Evolutionary conservation across 2,113 vertebrate genomes (phyloP).

Genomic region (Eupsittula cactorum): DNA sequence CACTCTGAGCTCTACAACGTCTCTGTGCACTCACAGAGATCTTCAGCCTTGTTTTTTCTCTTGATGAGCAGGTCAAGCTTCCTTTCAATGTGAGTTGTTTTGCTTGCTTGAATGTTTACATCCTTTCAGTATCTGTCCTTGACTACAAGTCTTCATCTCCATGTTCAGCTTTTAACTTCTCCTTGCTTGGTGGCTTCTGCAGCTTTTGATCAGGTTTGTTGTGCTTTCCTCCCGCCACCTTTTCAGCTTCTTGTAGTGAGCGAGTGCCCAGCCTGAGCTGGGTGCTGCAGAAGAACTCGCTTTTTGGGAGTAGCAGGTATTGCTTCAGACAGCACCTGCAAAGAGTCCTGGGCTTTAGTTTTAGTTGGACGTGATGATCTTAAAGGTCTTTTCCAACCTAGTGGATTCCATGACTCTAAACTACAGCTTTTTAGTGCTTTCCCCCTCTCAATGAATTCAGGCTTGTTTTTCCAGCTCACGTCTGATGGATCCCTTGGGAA

Average conservation of each 20-base stretch:
- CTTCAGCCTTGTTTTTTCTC: background rate
- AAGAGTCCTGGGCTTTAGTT: background rate
- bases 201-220: background rate
- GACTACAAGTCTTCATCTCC: background rate
- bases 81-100: background rate
- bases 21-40: background rate
- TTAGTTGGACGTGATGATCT: background rate
- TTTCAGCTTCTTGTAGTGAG: background rate
- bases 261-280: background rate
- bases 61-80: background rate
- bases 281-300: background rate
- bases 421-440: background rate
- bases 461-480: background rate
- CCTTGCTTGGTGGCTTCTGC: background rate
- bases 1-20: fast-evolving
- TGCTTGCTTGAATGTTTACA: background rate
- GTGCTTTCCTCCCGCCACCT: background rate
- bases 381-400: background rate
- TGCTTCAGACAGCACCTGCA: background rate
- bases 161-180: background rate
- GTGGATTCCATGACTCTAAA: background rate
- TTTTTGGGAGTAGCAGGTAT: background rate
- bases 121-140: background rate
- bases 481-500: background rate
- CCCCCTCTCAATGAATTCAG: background rate